A percentile compares a stretch with the other conserved stretches of the same genome.
phyloP scores from a whole-genome alignment of 1,140 invertebrate genomes.

The Aphidius ervi region DNA sequence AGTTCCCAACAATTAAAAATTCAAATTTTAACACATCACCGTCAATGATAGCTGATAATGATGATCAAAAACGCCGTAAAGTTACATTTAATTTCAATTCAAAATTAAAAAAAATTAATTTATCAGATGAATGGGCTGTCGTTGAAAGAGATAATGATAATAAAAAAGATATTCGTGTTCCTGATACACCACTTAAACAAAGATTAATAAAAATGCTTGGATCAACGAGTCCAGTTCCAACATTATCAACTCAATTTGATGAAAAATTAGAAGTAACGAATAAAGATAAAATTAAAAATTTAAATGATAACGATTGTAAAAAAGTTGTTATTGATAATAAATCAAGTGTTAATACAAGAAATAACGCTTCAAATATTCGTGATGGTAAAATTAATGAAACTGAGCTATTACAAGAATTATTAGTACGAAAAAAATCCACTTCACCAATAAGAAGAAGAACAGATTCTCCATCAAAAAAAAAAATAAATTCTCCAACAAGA shows the following conservation, averaged over 20 bases:
- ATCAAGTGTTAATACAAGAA: no score
- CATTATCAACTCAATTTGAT: not conserved
- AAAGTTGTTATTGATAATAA: no score
- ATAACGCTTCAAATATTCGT: no score
- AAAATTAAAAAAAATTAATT: conserved; percentile 35
- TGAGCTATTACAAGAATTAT: no score
- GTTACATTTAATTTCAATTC: conserved; percentile 40
- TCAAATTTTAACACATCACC: not conserved
- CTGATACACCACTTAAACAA: not conserved
- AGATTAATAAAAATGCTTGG: not conserved
- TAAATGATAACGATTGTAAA: no score
- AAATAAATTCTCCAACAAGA: not conserved
- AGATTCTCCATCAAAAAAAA: not conserved
- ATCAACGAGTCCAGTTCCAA: not conserved
- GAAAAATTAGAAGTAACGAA: not conserved
- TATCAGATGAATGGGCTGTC: conserved; percentile 32
- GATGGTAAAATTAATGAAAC: no score
- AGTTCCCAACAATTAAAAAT: not conserved
- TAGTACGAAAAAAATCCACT: no score
- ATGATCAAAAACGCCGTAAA: conserved; percentile 31
- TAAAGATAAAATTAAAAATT: not conserved
- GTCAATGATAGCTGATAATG: not conserved
- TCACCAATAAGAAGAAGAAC: no score
- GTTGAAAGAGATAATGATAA: conserved; percentile 24
- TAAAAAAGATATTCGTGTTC: not conserved